Conservation (phyloP, 2,797 vertebrate species). For the Alosa sapidissima region DNA sequence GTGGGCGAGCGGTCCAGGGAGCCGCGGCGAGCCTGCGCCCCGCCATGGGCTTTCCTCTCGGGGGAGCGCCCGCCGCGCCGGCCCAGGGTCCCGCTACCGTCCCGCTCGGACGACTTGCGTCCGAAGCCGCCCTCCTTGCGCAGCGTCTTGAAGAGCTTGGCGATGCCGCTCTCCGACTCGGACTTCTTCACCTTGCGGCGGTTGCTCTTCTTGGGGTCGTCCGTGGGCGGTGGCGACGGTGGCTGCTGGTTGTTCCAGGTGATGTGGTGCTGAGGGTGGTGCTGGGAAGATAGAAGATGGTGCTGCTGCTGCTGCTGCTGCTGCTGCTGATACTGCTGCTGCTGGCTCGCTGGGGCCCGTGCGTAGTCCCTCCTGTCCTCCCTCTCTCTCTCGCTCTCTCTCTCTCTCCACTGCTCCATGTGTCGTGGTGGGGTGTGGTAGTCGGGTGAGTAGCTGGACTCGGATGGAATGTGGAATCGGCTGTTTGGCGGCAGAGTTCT, state of each 20-base stretch:
- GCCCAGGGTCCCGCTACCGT: slow-evolving; percentile 72
- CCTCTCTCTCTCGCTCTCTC: slow-evolving; percentile 69
- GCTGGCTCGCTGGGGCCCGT: slow-evolving; percentile 65
- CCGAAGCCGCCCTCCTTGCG: slow-evolving; percentile 79
- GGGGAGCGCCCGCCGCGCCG: slow-evolving; percentile 70
- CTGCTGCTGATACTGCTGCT: slow-evolving; percentile 67
- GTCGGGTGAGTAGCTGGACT: slow-evolving; percentile 95
- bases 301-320: slow-evolving; percentile 50
- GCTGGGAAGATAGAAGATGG: slow-evolving; percentile 18
- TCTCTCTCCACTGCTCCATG: slow-evolving; percentile 82
- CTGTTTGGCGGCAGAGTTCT: slow-evolving; percentile 80
- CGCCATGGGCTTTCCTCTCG: slow-evolving; percentile 66
- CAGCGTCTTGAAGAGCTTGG: slow-evolving; percentile 79
- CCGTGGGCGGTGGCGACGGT: slow-evolving; percentile 65
- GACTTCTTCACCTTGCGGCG: slow-evolving; percentile 79
- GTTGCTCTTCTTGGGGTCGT: slow-evolving; percentile 77
- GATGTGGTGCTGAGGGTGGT: slow-evolving; percentile 75
- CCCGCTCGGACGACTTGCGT: slow-evolving; percentile 75
- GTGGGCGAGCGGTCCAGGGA: slow-evolving; percentile 88
- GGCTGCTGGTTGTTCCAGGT: slow-evolving; percentile 75
- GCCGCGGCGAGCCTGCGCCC: slow-evolving; percentile 73
- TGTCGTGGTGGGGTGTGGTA: slow-evolving; percentile 94
- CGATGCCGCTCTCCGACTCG: slow-evolving; percentile 79
- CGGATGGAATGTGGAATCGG: slow-evolving; percentile 87
- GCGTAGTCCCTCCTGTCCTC: slow-evolving; percentile 80